Evolutionary conservation across 2,888 invertebrate genomes (phyloP).

Genomic region (Drosophila mimica): DNA sequence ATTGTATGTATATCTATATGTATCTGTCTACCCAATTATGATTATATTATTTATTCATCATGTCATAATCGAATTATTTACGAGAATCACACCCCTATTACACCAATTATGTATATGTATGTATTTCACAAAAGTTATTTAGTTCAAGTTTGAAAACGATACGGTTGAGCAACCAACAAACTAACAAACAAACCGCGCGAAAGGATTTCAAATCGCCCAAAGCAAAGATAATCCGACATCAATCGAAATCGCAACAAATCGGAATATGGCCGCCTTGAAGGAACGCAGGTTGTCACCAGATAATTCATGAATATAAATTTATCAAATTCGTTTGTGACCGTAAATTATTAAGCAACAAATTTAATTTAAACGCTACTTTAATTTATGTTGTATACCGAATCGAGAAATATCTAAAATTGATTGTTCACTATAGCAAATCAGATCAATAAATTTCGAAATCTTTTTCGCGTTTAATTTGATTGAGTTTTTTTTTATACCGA

Average conservation of each 20-base stretch:
- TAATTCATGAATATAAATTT: slow-evolving; percentile 22
- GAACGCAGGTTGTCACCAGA: slow-evolving; percentile 40
- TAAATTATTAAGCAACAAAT: slow-evolving; percentile 34
- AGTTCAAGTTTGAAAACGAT: slow-evolving; percentile 49
- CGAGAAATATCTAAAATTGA: slow-evolving; percentile 46
- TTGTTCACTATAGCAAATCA: slow-evolving; percentile 65
- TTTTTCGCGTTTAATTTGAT: slow-evolving; percentile 65
- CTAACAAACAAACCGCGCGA: slow-evolving; percentile 55
- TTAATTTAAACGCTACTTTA: slow-evolving; percentile 46
- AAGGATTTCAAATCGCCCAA: slow-evolving; percentile 32
- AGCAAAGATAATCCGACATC: neutral
- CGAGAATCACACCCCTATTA: slow-evolving; percentile 24
- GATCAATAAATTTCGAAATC: slow-evolving; percentile 77
- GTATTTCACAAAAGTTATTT: slow-evolving; percentile 61
- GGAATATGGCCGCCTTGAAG: neutral
- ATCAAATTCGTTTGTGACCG: slow-evolving; percentile 5
- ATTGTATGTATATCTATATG: slow-evolving; percentile 1
- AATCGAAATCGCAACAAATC: slow-evolving; percentile 1
- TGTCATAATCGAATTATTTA: slow-evolving; percentile 46
- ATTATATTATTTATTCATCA: slow-evolving; percentile 71
- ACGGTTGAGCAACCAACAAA: slow-evolving; percentile 47
- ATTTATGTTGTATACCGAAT: slow-evolving; percentile 71
- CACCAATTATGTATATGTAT: slow-evolving; percentile 40
- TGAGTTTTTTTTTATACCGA: neutral
- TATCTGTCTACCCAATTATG: slow-evolving; percentile 21